Evolutionary conservation across 2,888 invertebrate species (phyloP).

Genomic region (Alitta virens): DNA sequence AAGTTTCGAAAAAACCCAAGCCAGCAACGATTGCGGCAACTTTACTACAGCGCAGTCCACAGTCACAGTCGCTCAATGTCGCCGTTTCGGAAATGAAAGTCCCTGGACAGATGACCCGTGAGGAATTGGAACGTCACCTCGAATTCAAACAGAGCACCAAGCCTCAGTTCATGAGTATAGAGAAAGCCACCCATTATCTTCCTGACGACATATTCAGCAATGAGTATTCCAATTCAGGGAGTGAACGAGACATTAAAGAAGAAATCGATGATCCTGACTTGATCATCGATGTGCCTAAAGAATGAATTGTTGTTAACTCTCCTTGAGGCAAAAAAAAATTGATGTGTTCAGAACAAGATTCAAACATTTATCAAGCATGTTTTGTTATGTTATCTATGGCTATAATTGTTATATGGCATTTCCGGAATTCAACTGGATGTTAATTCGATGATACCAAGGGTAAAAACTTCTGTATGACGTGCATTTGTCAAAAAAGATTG

Average conservation of each 20-base stretch:
- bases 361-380: too few relatives aligned
- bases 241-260: constrained; percentile 16
- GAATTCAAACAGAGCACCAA: constrained; percentile 80
- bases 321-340: too few relatives aligned
- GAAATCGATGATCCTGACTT: background rate
- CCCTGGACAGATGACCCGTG: constrained; percentile 78
- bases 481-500: too few relatives aligned
- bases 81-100: too few relatives aligned
- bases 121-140: constrained; percentile 85
- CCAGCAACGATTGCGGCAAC: constrained; percentile 28
- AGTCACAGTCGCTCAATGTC: too few relatives aligned
- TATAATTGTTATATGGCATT: too few relatives aligned
- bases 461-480: too few relatives aligned
- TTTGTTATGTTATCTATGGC: too few relatives aligned
- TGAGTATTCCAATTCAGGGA: constrained; percentile 69
- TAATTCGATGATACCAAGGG: too few relatives aligned
- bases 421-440: too few relatives aligned
- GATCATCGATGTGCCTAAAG: background rate
- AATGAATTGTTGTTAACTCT: background rate
- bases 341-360: too few relatives aligned
- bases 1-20: constrained; percentile 23
- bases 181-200: constrained; percentile 83
- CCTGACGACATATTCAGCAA: constrained; percentile 94
- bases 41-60: too few relatives aligned
- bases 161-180: constrained; percentile 57